Percentiles rank a stretch among this genome's conserved stretches.
Conservation (phyloP, 2,888 invertebrate species). For the Philaethria dido region DNA sequence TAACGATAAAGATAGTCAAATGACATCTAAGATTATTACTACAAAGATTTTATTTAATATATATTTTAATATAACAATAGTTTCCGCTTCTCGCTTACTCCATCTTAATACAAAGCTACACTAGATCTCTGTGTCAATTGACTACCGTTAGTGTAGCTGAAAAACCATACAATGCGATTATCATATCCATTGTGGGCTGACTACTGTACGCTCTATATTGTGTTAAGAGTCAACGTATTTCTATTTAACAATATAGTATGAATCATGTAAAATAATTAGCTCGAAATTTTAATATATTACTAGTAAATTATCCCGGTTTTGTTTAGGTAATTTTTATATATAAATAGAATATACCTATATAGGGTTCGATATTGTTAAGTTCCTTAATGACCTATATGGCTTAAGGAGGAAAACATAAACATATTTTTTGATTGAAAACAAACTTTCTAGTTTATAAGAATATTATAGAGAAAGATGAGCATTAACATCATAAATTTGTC, state of each 20-base stretch:
- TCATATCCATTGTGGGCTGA: conserved; percentile 44
- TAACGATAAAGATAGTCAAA: not conserved
- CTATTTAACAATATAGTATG: not conserved
- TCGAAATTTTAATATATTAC: not conserved
- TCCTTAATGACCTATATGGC: no score
- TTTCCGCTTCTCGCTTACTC: conserved; percentile 25
- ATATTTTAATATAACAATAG: no score
- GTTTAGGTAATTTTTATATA: not conserved
- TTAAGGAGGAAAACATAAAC: no score
- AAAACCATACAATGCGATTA: conserved; percentile 47
- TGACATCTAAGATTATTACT: not conserved
- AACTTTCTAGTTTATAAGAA: no score
- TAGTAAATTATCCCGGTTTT: not conserved
- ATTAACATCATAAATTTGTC: no score
- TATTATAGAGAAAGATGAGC: no score
- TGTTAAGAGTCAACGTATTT: conserved; percentile 5
- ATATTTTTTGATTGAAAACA: no score
- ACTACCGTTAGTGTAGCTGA: conserved; percentile 45
- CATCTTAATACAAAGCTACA: conserved; percentile 28
- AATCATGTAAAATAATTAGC: not conserved
- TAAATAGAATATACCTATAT: no score
- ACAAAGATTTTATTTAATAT: not conserved
- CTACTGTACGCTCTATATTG: conserved; percentile 33
- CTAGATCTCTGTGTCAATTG: conserved; percentile 42
- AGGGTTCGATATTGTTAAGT: no score